Base-by-base conservation (phyloP, 2,797 vertebrate genomes). In the Sebastiscus tertius region DNA sequence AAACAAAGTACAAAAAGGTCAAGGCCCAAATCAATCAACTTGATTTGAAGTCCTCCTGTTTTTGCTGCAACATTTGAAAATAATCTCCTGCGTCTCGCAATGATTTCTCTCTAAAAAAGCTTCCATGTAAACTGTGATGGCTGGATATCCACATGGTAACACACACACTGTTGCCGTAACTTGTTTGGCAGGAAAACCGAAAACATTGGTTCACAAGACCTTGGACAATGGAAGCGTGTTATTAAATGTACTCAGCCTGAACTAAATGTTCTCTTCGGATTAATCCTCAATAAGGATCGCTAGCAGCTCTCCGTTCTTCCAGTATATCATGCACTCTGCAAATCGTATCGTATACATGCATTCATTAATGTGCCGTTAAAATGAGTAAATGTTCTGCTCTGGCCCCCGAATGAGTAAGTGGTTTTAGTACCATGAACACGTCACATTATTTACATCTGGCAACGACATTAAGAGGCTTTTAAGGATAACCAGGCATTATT, bases 391-490 rank as follows among this genome's bases (percentile, higher is more conserved):
- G 62, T 42, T 72, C 58, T 65, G 72, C 75, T 81, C 71, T 79
- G 74, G 26, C 34, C 54, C 27, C 54, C 27, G 64, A 79, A 81
- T 18, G 55, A 76, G 36, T 67, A 72, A 63, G 69, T 80, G 63
- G 3, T 84, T 86, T 83, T 56, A 83, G 88, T 84, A 87, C 77
- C 86, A 79, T 81, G 71, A 87, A 87, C 20, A 73, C 49, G 1
- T 83, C 72, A 78, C 69, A 68, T 87, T 88, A 91, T 92, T 78
- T 91, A 90, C 88, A 92, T 75, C 79, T 70, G 83, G 72, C 77
- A 80, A 87, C 76, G 79, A 87, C 76, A 80, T 80, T 76, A 70
- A 90, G 79, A 78, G 76, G 74, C 56, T 78, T 58, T 78, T 65
- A 55, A 46, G 55, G 71, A 72, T 49, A 69, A 83, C 31, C 68